These are phyloP conservation scores for Dryadula phaetusa DNA, from an alignment of 2,888 invertebrate species.

Conservation along the genomic window DNA sequence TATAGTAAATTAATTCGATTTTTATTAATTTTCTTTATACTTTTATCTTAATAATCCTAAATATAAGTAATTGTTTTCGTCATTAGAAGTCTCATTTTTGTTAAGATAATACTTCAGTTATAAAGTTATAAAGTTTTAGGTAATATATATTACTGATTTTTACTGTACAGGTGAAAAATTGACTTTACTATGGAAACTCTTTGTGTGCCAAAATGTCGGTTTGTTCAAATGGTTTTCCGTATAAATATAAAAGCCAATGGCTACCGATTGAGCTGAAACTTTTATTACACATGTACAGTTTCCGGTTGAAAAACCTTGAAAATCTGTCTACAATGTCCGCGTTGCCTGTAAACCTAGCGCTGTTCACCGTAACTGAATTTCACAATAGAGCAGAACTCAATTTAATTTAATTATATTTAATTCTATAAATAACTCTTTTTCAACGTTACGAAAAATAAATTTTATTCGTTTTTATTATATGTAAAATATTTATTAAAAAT, in stretches of 20 bases:
- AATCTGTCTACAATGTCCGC: conserved; percentile 37
- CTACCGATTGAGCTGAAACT: conserved; percentile 41
- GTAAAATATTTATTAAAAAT: too few species aligned
- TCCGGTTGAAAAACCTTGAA: conserved; percentile 42
- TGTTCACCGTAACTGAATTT: conserved; percentile 24
- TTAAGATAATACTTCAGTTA: background rate
- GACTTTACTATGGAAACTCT: conserved; percentile 26
- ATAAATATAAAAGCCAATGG: conserved; percentile 40
- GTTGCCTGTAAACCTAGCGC: conserved; percentile 12
- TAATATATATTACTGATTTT: background rate
- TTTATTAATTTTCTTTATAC: background rate
- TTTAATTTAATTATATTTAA: conserved; percentile 3
- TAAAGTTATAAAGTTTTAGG: background rate
- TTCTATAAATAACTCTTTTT: background rate
- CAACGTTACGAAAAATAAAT: too few species aligned
- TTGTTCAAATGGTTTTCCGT: conserved; percentile 39
- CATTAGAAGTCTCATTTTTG: background rate
- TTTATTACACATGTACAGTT: conserved; percentile 45
- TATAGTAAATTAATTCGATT: background rate
- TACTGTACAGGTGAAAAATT: conserved; percentile 13
- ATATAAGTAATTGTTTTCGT: background rate
- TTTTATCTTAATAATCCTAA: background rate
- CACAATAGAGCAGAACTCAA: background rate
- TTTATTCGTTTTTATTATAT: too few species aligned
- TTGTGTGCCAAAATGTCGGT: conserved; percentile 32